Base-by-base conservation (phyloP, 2,888 invertebrate genomes). In the Cheilosia soror region DNA sequence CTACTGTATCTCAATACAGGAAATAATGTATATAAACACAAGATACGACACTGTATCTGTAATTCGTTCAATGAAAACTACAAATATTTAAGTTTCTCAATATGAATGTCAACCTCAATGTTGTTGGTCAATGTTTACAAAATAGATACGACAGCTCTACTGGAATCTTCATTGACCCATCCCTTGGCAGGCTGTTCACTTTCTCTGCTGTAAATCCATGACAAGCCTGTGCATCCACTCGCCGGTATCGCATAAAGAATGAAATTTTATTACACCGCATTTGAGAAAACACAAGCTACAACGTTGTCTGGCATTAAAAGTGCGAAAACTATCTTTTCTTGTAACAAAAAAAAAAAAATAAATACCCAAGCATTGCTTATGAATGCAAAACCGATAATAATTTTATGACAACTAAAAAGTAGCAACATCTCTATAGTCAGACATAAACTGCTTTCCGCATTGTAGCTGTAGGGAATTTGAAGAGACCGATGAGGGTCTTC, bases 141-240 rank as follows among this genome's bases (percentile, higher is more conserved):
- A 55, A 20, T 13, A 31, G 55, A 68, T 42, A 31, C 11, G 57
- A 42, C 42, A 68, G 44, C 15, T 44, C 57, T 20, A 51, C 5
- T 37, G 49, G 49, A 49, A 51, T 25, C 33, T 20, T 27, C 31
- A 53, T 44, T 77, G 60, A 29, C 57, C 58, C 60, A 53, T 68
- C 62, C 40, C 13, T 49, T 20, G 25, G 11, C 5, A 49, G 42
- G 42, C 58, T 29, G 47, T 27, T 53, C 42, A 72, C 79, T 79
- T 79, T 79, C 79, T 57, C 65, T 47, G 53, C 47, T 66, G 42
- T 49, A 60, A 72, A 66, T 72, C 66, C 44, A 51, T 37, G 72
- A 44, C 79, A 79, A 60, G 58, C 47, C 65, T 79, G 44, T 51
- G n/a, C 51, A 66, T 60, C 33, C 44, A 31, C n/a, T 20, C 20